Evolutionary conservation across 2,113 vertebrate genomes (phyloP), one percentile per base, ranked within the genome.

Genomic region (Apodemus speciosus): DNA sequence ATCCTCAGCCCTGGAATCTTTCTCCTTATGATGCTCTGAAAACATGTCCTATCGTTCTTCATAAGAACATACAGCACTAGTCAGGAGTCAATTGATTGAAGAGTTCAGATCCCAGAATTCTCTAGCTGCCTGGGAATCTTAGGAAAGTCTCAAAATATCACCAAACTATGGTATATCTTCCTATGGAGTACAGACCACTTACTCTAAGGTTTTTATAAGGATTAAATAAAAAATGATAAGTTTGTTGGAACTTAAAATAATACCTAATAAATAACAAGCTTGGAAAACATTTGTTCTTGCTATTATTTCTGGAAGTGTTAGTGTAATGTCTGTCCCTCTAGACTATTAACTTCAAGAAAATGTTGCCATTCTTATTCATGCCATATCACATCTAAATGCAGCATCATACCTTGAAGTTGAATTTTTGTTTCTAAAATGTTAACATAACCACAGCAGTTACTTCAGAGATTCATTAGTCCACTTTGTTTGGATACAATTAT

Each of bases 281-380:
- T 7, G 56, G 30, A 6, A 92, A 69, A 51, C 46, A 27, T 5
- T 58, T 76, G 3, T n/a, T 87, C 95, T 86, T 68, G 30, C 5
- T 62, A 43, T 81, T 69, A 3, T 69, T 90, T 94, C 40, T 93
- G 13, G 87, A 79, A 81, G 21, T 64, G n/a, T 60, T 76, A 66
- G 7, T 43, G 85, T 49, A 93, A 92, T 11, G 1, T 60, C 30
- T 25, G 7, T 14, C 9, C 13, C 18, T 81, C 46, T 14, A 62
- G 20, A 75, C 25, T 81, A 40, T 43, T 80, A 71, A 77, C 38
- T 60, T 71, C 32, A 71, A 85, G 16, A 76, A 86, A 43, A 43
- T 13, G 38, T 8, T 27, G 3, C 3, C 4, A 6, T 4, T 51
- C 60, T 91, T 86, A 10, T 58, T 93, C 9, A 56, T 62, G 32